Conservation (phyloP, 2,113 vertebrate genomes). For the Tetraodon nigroviridis region DNA sequence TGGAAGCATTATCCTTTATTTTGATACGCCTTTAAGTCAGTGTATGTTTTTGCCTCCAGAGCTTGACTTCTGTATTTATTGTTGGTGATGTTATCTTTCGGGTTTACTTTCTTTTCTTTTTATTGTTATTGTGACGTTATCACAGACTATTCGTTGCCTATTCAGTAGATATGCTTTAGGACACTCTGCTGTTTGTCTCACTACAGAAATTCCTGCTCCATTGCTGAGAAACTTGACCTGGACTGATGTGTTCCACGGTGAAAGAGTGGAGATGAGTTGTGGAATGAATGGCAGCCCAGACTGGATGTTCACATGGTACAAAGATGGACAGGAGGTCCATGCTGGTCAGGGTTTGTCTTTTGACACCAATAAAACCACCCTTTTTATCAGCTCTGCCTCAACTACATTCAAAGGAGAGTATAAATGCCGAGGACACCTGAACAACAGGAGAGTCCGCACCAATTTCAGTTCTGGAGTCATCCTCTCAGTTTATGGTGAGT, state of each 20-base stretch:
- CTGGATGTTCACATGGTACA: constrained; percentile 44
- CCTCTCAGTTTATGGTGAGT: constrained; percentile 37
- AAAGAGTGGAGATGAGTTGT: constrained; percentile 43
- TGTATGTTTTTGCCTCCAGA: too few relatives aligned
- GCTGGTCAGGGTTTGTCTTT: neutral
- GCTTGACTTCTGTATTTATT: too few relatives aligned
- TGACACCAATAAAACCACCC: neutral
- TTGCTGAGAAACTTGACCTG: neutral
- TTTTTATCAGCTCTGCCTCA: constrained; percentile 36
- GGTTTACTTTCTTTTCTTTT: too few relatives aligned
- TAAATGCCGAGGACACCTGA: constrained; percentile 12
- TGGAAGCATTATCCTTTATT: too few relatives aligned
- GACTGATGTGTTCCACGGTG: constrained; percentile 44
- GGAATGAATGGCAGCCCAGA: neutral
- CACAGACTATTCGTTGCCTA: too few relatives aligned
- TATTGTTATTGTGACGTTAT: too few relatives aligned
- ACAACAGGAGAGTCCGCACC: constrained; percentile 22
- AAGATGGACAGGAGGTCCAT: neutral
- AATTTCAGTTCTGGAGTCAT: accelerated
- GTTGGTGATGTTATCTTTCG: too few relatives aligned
- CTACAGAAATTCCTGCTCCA: constrained; percentile 47
- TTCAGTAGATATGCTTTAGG: too few relatives aligned
- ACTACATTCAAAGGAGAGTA: constrained; percentile 1
- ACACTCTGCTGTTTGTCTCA: neutral
- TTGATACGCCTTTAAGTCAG: too few relatives aligned